A percentile compares a stretch with the other conserved stretches of the same genome.
phyloP scores from a whole-genome alignment of 2,888 invertebrate species.

The Heliconius aoede region DNA sequence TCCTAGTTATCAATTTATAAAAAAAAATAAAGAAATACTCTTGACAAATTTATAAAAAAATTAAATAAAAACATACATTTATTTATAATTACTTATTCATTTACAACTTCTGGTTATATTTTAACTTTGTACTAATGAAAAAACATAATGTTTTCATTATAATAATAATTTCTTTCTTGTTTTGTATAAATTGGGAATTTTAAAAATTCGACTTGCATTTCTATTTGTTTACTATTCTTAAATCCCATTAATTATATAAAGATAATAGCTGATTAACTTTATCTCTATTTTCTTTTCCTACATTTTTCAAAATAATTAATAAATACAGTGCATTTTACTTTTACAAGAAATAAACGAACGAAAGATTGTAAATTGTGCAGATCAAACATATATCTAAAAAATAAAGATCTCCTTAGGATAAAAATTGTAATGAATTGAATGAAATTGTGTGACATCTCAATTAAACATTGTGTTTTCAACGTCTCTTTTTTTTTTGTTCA shows the following conservation, averaged over 20 bases:
- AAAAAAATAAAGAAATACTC: conserved; percentile 13
- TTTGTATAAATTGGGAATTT: background rate
- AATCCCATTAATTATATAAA: background rate
- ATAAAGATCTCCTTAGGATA: background rate
- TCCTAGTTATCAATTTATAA: conserved; percentile 38
- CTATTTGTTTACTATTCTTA: background rate
- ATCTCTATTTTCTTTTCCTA: background rate
- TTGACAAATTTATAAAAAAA: conserved; percentile 13
- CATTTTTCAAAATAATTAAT: background rate
- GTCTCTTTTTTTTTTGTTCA: background rate
- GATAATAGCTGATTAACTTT: background rate
- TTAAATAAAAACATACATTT: background rate
- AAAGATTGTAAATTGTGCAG: background rate
- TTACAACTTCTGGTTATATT: background rate
- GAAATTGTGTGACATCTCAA: background rate
- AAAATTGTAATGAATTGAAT: background rate
- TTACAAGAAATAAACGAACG: background rate
- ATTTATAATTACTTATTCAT: background rate
- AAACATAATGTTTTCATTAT: background rate
- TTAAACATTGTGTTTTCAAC: conserved; percentile 8
- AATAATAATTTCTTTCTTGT: too few species aligned
- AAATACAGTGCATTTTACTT: background rate
- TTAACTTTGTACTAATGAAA: background rate
- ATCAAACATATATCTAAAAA: conserved; percentile 11
- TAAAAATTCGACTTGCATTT: background rate